These are phyloP conservation scores for Conistra vaccinii DNA, from an alignment of 2,888 invertebrate species.

Conservation along the genomic window DNA sequence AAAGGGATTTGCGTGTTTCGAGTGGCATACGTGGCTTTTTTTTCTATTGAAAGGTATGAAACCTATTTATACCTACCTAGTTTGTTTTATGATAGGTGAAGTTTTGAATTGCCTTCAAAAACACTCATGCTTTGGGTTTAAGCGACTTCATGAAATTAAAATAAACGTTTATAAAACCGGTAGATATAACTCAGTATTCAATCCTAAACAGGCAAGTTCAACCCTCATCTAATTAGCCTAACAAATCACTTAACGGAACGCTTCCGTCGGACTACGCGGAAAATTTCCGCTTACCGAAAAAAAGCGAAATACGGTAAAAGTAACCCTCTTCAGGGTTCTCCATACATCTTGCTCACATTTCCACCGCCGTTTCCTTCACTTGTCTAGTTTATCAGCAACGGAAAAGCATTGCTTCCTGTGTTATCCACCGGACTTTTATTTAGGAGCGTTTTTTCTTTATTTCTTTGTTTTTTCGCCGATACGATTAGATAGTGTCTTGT, in stretches of 20 bases:
- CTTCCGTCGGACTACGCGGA: conserved; percentile 73
- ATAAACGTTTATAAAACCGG: not conserved
- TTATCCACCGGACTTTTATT: conserved; percentile 81
- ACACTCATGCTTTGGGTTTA: too few species aligned
- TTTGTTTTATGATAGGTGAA: not conserved
- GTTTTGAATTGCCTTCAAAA: not conserved
- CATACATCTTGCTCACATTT: conserved; percentile 83
- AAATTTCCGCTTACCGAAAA: conserved; percentile 71
- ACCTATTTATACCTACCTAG: not conserved
- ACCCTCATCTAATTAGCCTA: conserved; percentile 75
- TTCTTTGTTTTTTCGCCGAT: conserved; percentile 71
- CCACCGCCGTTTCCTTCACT: conserved; percentile 82
- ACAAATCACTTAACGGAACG: conserved; percentile 78
- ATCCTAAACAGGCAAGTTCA: conserved; percentile 36
- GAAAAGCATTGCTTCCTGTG: conserved; percentile 87
- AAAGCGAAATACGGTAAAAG: conserved; percentile 66
- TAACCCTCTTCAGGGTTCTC: conserved; percentile 76
- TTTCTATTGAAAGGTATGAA: not conserved
- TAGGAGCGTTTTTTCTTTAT: conserved; percentile 63
- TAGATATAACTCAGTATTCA: conserved; percentile 29
- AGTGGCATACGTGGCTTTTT: not conserved
- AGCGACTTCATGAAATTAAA: not conserved
- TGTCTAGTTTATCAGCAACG: conserved; percentile 86
- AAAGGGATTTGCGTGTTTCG: conserved; percentile 16
- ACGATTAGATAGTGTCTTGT: conserved; percentile 75